Evolutionary conservation across 2,888 invertebrate genomes (phyloP), one percentile per base, ranked within the genome.

Genomic region (Conistra vaccinii): DNA sequence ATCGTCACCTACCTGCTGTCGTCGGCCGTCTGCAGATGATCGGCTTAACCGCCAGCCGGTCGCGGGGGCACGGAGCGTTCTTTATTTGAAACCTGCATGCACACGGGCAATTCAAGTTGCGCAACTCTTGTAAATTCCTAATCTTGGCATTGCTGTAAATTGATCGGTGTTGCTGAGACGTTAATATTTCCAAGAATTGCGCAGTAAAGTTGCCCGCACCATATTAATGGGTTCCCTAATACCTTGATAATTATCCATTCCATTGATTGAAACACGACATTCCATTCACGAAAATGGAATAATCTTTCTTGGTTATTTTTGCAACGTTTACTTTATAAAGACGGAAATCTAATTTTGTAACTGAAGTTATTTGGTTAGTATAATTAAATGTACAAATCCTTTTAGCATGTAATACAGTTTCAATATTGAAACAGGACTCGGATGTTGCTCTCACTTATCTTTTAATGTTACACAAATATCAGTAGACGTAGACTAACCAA

Each of bases 21-120:
- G 2, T 94, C 95, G 1, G 91, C 93, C 88, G 93, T 92, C 90
- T 94, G 95, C 92, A 96, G 96, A 94, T 96, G 96, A 96, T 96
- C 93, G 89, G 91, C 87, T 88, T 93, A 87, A 83, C 68, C 61
- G 72, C 65, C 68, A 70, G 67, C 60, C 76, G 45, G 65, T 65
- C 74, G 53, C 66, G 83, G 82, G 81, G 83, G 85, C 78, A 68
- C 12, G 85, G 83, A 83, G 83, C 83, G 23, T 58, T 62, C n/a
- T 67, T 69, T 72, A 66, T 66, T 81, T 69, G 48, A 73, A 42
- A 76, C 32, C 39, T 57, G 35, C 29, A 26, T 17, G 10, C 17
- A 55, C 5, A 81, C 32, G 55, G 73, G 81, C 48, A 51, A 62
- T n/a, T 55, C 3, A 39, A 9, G n/a, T 55, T 72, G 73, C n/a